Evolutionary conservation across 2,888 invertebrate species (phyloP), one percentile per base, ranked within the genome.

Genomic region (Sthenelais limicola): DNA sequence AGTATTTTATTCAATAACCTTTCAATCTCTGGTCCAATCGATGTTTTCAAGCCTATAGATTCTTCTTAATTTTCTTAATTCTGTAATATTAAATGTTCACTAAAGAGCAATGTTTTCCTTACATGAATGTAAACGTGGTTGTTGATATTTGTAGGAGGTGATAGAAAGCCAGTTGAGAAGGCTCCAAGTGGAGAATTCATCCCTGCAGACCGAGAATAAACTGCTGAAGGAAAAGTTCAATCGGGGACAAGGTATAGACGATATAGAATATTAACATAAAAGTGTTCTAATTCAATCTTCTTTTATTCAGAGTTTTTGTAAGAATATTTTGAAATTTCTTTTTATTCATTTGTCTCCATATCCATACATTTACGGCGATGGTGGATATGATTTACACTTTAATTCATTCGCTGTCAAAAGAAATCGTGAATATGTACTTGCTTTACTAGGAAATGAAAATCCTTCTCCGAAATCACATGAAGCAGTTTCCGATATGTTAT

Each of bases 211-310:
- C 15, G 85, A 85, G 70, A 84, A 83, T 78, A 85, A 82, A 74
- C 76, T 83, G 43, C 69, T 84, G 21, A 85, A 84, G 74, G 84
- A 85, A 38, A 85, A 84, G 73, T 80, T 82, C 74, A 84, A 82
- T 77, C 77, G 82, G 68, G 78, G 82, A 26, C 74, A 79, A 71
- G 81, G 85, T 85, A 76, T 43, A 73, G 43, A 18, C 9, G 18
- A 43, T 43, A 18, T 43, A 43, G 18, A 43, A 43, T 43, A 43
- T 43, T 18, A 43, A 43, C 9, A 43, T 43, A 43, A 43, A 15
- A 18, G 9, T 43, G 18, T 15, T 43, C 18, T 43, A 15, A 43
- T 43, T 9, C 18, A 43, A 43, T 15, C 18, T 43, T 43, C 18
- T 15, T 43, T 43, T 43, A 15, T 15, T 43, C 9, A 15, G 9